Evolutionary conservation across 1,140 invertebrate genomes (phyloP), one percentile per base, ranked within the genome.

Genomic region (Euborellia annulipes): DNA sequence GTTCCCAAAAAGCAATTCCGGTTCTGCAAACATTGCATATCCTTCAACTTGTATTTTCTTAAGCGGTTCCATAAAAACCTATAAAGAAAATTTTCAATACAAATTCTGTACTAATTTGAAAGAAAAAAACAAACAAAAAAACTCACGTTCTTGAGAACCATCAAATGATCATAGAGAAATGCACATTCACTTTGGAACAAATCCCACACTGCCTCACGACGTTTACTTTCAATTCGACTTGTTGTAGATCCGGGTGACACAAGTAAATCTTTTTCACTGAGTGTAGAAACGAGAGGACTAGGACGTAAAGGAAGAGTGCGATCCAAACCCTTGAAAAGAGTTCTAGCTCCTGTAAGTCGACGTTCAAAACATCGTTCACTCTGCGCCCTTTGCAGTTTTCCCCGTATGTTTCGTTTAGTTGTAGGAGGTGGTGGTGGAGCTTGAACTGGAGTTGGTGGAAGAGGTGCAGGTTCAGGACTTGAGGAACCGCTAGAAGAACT

Each of bases 1-100:
- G 58, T 81, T 80, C 19, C 78, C 77, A 58, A 80, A 80, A 7
- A 80, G 63, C 27, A 79, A 66, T 51, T 77, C 74, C 0, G 77
- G 78, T 54, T 80, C 78, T 7, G 75, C 74, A 56, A 71, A 75
- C 72, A 80, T 76, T 0, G 76, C 64, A 57, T 69, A 75, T 7
- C 77, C 78, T 58, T 81, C 78, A 2, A 80, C 77, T 59, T 80
- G 77, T 21, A 76, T 70, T 52, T 76, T 75, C 59, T 81, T 81
- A 47, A 80, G 55, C 0, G 78, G 78, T 53, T 80, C 77, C 70
- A 81, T 73, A 56, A 78, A 82, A 23, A 79, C 76, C 72, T 79
- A 61, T 3, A 46, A 49, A 0, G 21, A n/a, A 9, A 39, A 23
- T 43, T 7, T 7, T 17, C 14, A 21, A 19, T n/a, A n/a, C 3